Base-by-base conservation (phyloP, 2,888 invertebrate genomes). In the Aleiodes leptofemur region DNA sequence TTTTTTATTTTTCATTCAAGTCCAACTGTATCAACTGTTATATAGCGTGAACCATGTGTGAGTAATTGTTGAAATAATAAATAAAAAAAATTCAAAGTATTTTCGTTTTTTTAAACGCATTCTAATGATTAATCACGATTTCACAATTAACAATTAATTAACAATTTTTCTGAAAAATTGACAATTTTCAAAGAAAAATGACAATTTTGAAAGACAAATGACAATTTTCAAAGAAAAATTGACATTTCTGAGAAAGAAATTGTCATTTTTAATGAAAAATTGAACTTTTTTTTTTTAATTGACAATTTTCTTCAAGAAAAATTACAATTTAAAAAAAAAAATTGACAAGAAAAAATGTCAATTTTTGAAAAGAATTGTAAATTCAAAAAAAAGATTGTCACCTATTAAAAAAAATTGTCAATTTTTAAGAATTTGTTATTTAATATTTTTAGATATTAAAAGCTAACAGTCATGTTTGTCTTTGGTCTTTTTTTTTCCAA, bases 21-120 rank as follows among this genome's bases (percentile, higher is more conserved):
- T 84, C 86, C 84, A 87, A 87, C 85, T 87, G 86, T 86, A 88
- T 86, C 85, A 86, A 85, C 81, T 81, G 83, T 85, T 84, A 83
- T 83, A 77, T 74, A 79, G 70, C 78, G 72, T 76, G 71, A 76
- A 76, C 69, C 50, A 68, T 69, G 43, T 43, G 43, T 43, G 11
- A 43, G 16, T 6, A 59, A 64, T 68, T 68, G 76, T 34, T 73
- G 71, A 69, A 53, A 69, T 31, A 74, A 29, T 72, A 70, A 72
- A 57, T 69, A 43, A 72, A 48, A 76, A 51, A 59, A 81, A 72
- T 74, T 6, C 34, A 34, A 6, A 61, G 72, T 75, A 43, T 72
- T 69, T 78, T 64, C 34, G 4, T 34, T 14, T 11, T 76, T 72
- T 76, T 51, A 56, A 76, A 80, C 77, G 73, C 79, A 76, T 73